A percentile compares a stretch with the other conserved stretches of the same genome.
phyloP scores from a whole-genome alignment of 37 sponge, comb jelly and placozoan species.

The Theonella swinhoei region DNA sequence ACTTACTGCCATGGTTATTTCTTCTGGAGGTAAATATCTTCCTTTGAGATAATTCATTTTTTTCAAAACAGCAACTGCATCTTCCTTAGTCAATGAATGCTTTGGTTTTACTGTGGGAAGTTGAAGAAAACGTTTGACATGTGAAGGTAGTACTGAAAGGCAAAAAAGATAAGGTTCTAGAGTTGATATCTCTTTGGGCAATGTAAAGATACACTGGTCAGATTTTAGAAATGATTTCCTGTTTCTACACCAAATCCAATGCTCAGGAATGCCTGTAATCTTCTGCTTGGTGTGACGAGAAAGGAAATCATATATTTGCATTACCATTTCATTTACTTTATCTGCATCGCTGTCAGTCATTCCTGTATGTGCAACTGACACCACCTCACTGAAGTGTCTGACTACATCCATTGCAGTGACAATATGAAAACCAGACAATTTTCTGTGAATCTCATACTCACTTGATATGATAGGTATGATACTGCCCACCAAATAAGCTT shows the following conservation, averaged over 20 bases:
- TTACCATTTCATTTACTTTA: no score
- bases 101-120: background rate
- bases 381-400: background rate
- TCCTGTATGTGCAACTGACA: background rate
- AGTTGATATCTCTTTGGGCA: background rate
- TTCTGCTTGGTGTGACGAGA: no score
- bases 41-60: background rate
- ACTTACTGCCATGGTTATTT: constrained; percentile 15
- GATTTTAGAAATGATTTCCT: background rate
- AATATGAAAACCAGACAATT: background rate
- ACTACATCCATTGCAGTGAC: background rate
- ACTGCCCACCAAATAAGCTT: constrained; percentile 35
- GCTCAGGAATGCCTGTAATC: background rate
- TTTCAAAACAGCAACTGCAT: background rate
- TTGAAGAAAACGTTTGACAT: background rate
- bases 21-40: constrained; percentile 6
- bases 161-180: constrained; percentile 13
- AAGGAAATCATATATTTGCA: background rate
- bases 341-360: background rate
- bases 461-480: constrained; percentile 19
- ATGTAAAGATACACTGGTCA: background rate
- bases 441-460: background rate
- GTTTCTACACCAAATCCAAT: constrained; percentile 30
- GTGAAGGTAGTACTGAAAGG: background rate
- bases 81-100: background rate